These are phyloP conservation scores for Thamnaconus septentrionalis DNA, from an alignment of 2,113 vertebrate genomes.

Conservation along the genomic window DNA sequence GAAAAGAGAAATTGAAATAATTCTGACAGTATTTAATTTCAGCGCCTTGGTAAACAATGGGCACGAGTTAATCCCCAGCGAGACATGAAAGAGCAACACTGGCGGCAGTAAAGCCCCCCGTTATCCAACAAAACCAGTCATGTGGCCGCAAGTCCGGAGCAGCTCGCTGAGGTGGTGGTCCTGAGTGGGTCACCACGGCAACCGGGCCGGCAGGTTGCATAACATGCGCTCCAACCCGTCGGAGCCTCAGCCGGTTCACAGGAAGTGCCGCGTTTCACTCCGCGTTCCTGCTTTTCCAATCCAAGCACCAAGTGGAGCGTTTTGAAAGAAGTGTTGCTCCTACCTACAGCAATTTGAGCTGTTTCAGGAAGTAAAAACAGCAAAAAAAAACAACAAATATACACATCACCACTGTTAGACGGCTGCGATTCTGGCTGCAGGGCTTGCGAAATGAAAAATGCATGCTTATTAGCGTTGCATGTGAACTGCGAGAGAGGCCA, in stretches of 20 bases:
- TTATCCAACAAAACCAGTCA: conserved; percentile 23
- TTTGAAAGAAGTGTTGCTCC: no score
- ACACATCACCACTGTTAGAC: no score
- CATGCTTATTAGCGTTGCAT: no score
- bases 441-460: no score
- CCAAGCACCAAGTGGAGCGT: not conserved
- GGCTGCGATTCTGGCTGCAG: no score
- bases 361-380: no score
- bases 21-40: no score
- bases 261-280: conserved; percentile 11
- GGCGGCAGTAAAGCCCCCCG: conserved; percentile 11
- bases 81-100: conserved; percentile 17
- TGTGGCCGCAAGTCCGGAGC: conserved; percentile 22
- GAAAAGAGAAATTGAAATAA: no score
- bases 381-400: no score
- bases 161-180: conserved; percentile 34
- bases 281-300: conserved; percentile 1
- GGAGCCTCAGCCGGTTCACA: conserved; percentile 28
- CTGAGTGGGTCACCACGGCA: conserved; percentile 42
- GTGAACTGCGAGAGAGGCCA: no score
- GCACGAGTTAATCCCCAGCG: conserved; percentile 4
- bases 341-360: not conserved
- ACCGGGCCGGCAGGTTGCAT: conserved; percentile 37
- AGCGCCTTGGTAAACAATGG: no score
- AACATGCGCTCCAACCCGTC: conserved; percentile 37